Evolutionary conservation across 2,797 vertebrate species (phyloP).

Genomic region (Periophthalmus magnuspinnatus): DNA sequence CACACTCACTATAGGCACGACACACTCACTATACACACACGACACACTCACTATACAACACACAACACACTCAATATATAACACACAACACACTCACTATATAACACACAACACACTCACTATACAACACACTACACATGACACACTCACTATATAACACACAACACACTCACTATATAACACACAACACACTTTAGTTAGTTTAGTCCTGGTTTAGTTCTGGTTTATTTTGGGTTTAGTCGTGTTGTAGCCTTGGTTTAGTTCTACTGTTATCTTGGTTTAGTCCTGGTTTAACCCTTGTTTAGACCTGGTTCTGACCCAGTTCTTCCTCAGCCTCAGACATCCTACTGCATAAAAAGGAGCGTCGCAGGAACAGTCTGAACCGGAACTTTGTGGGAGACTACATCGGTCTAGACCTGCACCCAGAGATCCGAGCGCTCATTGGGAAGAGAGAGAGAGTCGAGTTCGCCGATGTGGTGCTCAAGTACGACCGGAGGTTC

Average conservation of each 20-base stretch:
- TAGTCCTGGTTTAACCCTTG: neutral
- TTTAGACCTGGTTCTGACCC: neutral
- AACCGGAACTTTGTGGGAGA: conserved; percentile 87
- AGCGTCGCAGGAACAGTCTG: conserved; percentile 82
- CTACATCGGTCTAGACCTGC: conserved; percentile 81
- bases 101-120: too few species aligned
- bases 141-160: too few species aligned
- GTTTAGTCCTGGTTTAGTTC: neutral
- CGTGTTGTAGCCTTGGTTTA: neutral
- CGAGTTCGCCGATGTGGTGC: conserved; percentile 82
- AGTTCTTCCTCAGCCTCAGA: conserved; percentile 76
- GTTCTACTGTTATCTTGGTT: neutral
- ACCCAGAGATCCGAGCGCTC: conserved; percentile 81
- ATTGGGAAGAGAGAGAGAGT: conserved; percentile 82
- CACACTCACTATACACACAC: too few species aligned
- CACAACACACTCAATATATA: too few species aligned
- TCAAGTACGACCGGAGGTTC: conserved; percentile 83
- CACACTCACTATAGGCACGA: too few species aligned
- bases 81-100: too few species aligned
- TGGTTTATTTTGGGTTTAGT: neutral
- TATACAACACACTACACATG: too few species aligned
- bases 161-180: too few species aligned
- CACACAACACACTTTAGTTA: too few species aligned
- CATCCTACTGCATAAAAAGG: conserved; percentile 84
- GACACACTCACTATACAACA: too few species aligned